Conservation (phyloP, 2,113 vertebrate species). For the Cynocephalus volans region DNA sequence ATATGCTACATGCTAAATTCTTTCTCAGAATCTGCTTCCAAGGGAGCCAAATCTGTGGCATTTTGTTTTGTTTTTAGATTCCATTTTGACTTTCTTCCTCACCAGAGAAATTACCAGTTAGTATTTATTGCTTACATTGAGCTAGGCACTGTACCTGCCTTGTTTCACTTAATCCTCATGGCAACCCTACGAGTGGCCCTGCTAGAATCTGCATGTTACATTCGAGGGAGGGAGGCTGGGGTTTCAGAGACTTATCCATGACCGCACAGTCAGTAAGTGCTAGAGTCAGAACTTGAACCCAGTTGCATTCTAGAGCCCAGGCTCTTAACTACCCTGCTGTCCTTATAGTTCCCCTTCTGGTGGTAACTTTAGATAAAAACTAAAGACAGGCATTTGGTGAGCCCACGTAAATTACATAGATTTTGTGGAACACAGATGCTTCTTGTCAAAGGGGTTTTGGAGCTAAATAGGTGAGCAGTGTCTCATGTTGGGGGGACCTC, state of each 20-base stretch:
- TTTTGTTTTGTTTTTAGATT: conserved; percentile 22
- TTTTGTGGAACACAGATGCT: not conserved
- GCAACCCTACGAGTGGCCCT: not conserved
- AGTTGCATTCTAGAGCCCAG: not conserved
- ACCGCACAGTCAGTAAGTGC: not conserved
- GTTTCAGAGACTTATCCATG: not conserved
- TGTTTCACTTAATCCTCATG: not conserved
- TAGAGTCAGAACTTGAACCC: not conserved
- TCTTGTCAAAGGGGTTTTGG: not conserved
- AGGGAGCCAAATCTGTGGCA: not conserved
- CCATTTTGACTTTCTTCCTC: not conserved
- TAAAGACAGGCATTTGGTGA: not conserved
- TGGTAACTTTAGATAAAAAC: not conserved
- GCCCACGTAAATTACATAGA: not conserved
- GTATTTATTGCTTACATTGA: not conserved
- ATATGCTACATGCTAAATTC: not conserved
- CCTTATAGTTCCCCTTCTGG: not conserved
- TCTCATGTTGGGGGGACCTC: not conserved
- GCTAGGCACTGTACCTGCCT: not conserved
- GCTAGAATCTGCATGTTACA: not conserved
- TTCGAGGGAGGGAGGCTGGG: not conserved
- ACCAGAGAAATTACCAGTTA: not conserved
- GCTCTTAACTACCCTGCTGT: not conserved
- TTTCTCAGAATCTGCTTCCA: not conserved
- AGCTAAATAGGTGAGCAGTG: not conserved